phyloP scores from a whole-genome alignment of 2,113 vertebrate species.

The Tinamus guttatus region DNA sequence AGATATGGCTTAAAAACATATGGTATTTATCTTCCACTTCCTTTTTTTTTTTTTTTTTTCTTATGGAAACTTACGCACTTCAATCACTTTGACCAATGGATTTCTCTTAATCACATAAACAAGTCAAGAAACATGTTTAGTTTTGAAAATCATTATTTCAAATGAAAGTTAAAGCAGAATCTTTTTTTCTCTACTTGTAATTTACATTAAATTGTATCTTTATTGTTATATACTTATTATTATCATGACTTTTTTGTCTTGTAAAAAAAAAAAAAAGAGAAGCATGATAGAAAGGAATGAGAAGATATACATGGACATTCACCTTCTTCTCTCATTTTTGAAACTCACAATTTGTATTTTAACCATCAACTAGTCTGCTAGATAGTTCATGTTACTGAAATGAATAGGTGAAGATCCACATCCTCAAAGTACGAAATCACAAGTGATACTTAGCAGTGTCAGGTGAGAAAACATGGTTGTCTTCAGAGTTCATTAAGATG shows the following conservation, averaged over 20 bases:
- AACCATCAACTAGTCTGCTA: background rate
- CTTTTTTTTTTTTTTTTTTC: too few relatives aligned
- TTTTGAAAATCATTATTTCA: background rate
- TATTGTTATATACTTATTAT: background rate
- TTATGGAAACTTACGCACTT: background rate
- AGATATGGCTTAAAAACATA: background rate
- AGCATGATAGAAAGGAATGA: background rate
- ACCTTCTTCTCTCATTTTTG: background rate
- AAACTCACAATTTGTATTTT: background rate
- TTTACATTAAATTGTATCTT: background rate
- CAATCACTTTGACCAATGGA: background rate
- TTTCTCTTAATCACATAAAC: background rate
- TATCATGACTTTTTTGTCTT: background rate
- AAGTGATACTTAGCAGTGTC: background rate
- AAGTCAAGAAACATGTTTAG: background rate
- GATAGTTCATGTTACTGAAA: background rate
- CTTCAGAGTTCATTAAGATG: conserved; percentile 21
- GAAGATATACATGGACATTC: background rate
- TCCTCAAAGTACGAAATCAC: background rate
- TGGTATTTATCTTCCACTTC: background rate
- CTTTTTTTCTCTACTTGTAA: background rate
- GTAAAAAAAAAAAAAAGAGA: background rate
- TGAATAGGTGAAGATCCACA: background rate
- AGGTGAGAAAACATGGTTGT: background rate
- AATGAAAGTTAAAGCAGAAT: background rate